Evolutionary conservation across 2,888 invertebrate genomes (phyloP).

Genomic region (Lamellibrachia columna): DNA sequence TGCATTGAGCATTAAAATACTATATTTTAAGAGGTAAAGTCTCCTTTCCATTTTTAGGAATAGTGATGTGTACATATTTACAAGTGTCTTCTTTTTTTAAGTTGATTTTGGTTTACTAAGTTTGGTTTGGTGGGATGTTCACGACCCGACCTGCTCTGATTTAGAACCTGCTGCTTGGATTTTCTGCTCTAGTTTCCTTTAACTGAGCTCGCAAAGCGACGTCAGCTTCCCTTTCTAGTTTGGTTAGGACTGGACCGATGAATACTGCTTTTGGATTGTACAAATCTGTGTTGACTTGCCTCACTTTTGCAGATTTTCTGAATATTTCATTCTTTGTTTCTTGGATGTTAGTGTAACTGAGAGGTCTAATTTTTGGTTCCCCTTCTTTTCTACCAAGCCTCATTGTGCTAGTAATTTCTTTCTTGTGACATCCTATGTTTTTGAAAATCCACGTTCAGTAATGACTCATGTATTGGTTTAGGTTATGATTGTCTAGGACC

Average conservation of each 20-base stretch:
- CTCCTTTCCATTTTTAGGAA: too few species aligned
- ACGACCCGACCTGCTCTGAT: neutral
- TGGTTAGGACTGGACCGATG: neutral
- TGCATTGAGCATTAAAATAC: too few species aligned
- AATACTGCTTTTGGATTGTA: neutral
- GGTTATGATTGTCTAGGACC: too few species aligned
- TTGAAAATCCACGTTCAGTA: too few species aligned
- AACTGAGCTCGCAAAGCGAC: neutral
- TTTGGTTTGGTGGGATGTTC: neutral
- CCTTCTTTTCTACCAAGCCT: neutral
- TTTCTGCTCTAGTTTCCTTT: neutral
- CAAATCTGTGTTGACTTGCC: neutral
- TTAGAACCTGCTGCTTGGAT: neutral
- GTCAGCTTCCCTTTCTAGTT: neutral
- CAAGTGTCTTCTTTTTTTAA: neutral
- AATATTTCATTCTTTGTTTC: neutral
- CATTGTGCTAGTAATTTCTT: neutral
- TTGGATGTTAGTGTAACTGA: neutral
- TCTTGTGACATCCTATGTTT: neutral
- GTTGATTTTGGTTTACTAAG: neutral
- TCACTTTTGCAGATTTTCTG: neutral
- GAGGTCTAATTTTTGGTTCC: neutral
- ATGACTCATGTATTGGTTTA: too few species aligned
- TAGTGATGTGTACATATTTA: too few species aligned
- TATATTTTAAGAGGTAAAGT: too few species aligned